A percentile compares a stretch with the other conserved stretches of the same genome.
These are phyloP conservation scores for Antennarius striatus DNA, from an alignment of 2,113 vertebrate species.

Conservation along the genomic window DNA sequence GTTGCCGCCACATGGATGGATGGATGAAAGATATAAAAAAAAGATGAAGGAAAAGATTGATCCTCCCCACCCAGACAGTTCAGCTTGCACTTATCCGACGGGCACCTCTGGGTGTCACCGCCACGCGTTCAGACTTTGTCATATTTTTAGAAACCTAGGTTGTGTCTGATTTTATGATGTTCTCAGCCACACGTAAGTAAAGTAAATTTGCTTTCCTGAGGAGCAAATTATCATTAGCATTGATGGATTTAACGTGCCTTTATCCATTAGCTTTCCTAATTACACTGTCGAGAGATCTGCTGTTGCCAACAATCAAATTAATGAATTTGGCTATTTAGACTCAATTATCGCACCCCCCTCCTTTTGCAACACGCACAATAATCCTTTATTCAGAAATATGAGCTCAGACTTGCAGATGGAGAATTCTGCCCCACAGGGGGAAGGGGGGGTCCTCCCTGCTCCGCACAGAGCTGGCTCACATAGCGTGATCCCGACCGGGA, in stretches of 20 bases:
- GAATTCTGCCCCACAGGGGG: conserved; percentile 33
- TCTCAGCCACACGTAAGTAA: conserved; percentile 47
- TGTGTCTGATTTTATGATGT: conserved; percentile 54
- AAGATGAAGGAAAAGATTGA: conserved; percentile 40
- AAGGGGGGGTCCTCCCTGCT: conserved; percentile 22
- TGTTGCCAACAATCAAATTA: conserved; percentile 77
- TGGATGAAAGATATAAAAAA: conserved; percentile 50
- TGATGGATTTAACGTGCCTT: conserved; percentile 76
- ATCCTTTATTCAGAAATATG: conserved; percentile 67
- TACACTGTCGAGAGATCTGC: conserved; percentile 74
- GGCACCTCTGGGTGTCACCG: conserved; percentile 53
- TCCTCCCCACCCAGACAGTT: conserved; percentile 24
- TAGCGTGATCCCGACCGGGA: conserved; percentile 9
- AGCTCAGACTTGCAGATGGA: conserved; percentile 37
- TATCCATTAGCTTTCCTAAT: conserved; percentile 79
- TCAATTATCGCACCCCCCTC: conserved; percentile 59
- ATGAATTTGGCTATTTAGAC: conserved; percentile 78
- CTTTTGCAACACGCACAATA: conserved; percentile 54
- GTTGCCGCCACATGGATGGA: conserved; percentile 44
- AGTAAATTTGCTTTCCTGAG: conserved; percentile 61
- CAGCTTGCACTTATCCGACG: conserved; percentile 44
- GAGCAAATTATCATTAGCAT: conserved; percentile 79
- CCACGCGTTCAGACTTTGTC: conserved; percentile 1
- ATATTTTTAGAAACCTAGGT: conserved; percentile 68
- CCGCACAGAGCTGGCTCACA: conserved; percentile 28